These are phyloP conservation scores for Zonitis immaculata DNA, from an alignment of 2,888 invertebrate species.

Conservation along the genomic window DNA sequence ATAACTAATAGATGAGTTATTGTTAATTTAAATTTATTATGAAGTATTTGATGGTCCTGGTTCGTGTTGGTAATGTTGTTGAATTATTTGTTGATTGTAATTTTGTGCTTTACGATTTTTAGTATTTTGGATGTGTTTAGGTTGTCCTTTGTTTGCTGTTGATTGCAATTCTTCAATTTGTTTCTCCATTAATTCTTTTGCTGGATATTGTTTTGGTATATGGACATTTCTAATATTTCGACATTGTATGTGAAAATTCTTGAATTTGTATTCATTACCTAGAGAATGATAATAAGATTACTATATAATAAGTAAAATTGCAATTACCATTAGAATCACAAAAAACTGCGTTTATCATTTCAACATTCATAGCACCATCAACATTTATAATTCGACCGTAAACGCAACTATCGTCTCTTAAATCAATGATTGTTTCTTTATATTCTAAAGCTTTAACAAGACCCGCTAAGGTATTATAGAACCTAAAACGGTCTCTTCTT, in stretches of 20 bases:
- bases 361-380: slow-evolving; percentile 67
- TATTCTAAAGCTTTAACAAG: slow-evolving; percentile 59
- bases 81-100: slow-evolving; percentile 53
- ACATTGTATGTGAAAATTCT: slow-evolving; percentile 58
- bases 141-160: slow-evolving; percentile 12
- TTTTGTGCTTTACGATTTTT: slow-evolving; percentile 52
- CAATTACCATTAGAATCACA: slow-evolving; percentile 56
- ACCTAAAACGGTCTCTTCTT: slow-evolving; percentile 36
- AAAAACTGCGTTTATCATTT: slow-evolving; percentile 59
- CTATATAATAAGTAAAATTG: neutral
- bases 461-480: slow-evolving; percentile 59
- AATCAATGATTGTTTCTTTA: slow-evolving; percentile 59
- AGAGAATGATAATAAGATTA: neutral
- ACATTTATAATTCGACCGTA: slow-evolving; percentile 58
- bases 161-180: slow-evolving; percentile 14
- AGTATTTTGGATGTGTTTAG: slow-evolving; percentile 45
- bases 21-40: no score
- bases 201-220: slow-evolving; percentile 52
- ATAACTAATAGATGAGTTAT: no score
- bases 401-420: slow-evolving; percentile 62
- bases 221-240: slow-evolving; percentile 66
- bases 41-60: neutral
- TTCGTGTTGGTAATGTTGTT: slow-evolving; percentile 26
- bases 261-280: slow-evolving; percentile 55
- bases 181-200: slow-evolving; percentile 30